Percentiles rank a stretch among this genome's conserved stretches.
phyloP scores from a whole-genome alignment of 2,113 vertebrate species.

The Petroica traversi region DNA sequence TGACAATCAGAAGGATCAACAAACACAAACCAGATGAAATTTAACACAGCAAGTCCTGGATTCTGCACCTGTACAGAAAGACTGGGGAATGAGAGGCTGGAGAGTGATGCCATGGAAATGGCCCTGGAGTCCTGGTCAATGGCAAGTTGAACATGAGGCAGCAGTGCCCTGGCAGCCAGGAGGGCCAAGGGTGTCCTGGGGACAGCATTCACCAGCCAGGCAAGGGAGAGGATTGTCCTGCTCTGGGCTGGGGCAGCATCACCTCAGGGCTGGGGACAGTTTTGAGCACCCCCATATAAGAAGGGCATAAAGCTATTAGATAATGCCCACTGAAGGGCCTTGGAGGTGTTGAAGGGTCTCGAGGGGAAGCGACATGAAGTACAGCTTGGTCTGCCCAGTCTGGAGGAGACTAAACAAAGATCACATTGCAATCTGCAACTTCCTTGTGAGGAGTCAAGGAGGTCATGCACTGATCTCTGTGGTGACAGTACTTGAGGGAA shows the following conservation, averaged over 20 bases:
- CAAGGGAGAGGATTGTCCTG: neutral
- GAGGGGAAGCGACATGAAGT: neutral
- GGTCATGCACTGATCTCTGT: neutral
- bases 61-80: neutral
- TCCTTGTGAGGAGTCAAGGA: rapidly evolving
- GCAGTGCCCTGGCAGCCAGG: neutral
- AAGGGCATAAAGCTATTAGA: neutral
- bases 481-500: neutral
- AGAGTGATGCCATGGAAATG: neutral
- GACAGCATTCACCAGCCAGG: rapidly evolving
- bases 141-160: neutral
- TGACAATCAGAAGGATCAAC: neutral
- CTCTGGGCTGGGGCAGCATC: rapidly evolving
- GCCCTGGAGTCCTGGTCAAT: neutral
- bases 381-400: neutral
- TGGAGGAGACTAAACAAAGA: neutral
- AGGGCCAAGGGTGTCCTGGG: neutral
- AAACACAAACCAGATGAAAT: neutral
- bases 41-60: neutral
- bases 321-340: neutral
- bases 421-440: neutral
- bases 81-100: neutral
- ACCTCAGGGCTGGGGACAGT: neutral
- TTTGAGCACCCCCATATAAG: rapidly evolving
- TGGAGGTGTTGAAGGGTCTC: neutral